These are phyloP conservation scores for Neocrepidodera transversa DNA, from an alignment of 2,888 invertebrate genomes.

Conservation along the genomic window DNA sequence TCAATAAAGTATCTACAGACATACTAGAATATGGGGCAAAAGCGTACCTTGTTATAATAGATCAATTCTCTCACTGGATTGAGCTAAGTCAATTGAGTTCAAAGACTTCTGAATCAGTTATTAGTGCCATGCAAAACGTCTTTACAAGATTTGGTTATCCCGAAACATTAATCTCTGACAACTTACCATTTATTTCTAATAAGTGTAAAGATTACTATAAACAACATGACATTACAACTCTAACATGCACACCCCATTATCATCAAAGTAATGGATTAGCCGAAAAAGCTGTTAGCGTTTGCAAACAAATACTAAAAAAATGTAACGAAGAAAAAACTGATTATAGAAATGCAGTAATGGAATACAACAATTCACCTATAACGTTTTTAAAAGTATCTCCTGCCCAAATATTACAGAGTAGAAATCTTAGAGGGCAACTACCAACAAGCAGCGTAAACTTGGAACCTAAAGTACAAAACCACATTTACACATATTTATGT, in stretches of 20 bases:
- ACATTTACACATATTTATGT: too few relatives aligned
- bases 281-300: conserved; percentile 37
- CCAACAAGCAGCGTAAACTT: too few relatives aligned
- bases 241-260: conserved; percentile 28
- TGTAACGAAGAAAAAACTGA: too few relatives aligned
- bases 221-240: conserved; percentile 38
- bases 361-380: too few relatives aligned
- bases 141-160: conserved; percentile 45
- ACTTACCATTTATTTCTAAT: conserved; percentile 39
- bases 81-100: conserved; percentile 24
- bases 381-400: too few relatives aligned
- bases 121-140: conserved; percentile 36
- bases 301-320: too few relatives aligned
- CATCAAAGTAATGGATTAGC: conserved; percentile 39
- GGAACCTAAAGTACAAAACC: too few relatives aligned
- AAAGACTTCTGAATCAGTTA: conserved; percentile 42
- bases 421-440: too few relatives aligned
- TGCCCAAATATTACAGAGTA: too few relatives aligned
- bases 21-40: conserved; percentile 36
- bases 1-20: conserved; percentile 38
- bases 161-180: conserved; percentile 40
- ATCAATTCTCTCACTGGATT: conserved; percentile 43
- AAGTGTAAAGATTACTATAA: conserved; percentile 36
- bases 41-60: conserved; percentile 36
- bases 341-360: too few relatives aligned